Percentiles rank a stretch among this genome's conserved stretches.
Conservation (phyloP, 2,797 vertebrate species). For the Anolis apletophallus region DNA sequence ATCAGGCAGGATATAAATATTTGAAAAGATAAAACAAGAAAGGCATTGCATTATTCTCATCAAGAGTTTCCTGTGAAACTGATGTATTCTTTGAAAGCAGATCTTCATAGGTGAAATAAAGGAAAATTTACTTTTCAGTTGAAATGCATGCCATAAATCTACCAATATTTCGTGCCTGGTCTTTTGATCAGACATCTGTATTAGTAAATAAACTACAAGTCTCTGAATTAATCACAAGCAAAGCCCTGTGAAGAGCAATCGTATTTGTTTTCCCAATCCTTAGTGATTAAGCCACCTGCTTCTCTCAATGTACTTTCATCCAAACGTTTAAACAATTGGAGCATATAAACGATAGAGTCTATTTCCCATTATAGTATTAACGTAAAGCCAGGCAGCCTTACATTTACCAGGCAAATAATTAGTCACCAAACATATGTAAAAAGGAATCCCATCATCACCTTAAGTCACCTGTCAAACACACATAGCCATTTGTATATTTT, state of each 20-base stretch:
- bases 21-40: not conserved
- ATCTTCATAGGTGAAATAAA: not conserved
- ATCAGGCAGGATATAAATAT: too few relatives aligned
- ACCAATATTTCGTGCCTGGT: not conserved
- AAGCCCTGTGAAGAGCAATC: slow-evolving; percentile 58
- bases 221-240: slow-evolving; percentile 35
- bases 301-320: slow-evolving; percentile 27
- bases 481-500: slow-evolving; percentile 50
- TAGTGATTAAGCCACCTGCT: slow-evolving; percentile 60
- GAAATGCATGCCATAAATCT: not conserved
- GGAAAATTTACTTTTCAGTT: not conserved
- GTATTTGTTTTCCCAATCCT: slow-evolving; percentile 59
- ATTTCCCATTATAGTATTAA: slow-evolving; percentile 56
- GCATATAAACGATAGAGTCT: slow-evolving; percentile 50
- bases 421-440: slow-evolving; percentile 64
- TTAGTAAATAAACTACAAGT: slow-evolving; percentile 8
- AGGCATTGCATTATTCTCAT: not conserved
- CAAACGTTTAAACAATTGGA: slow-evolving; percentile 54
- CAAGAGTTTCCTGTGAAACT: not conserved
- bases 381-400: slow-evolving; percentile 63
- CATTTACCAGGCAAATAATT: slow-evolving; percentile 69
- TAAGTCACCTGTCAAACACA: slow-evolving; percentile 65
- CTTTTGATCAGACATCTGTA: slow-evolving; percentile 5
- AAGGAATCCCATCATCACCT: slow-evolving; percentile 51
- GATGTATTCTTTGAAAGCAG: not conserved